Evolutionary conservation across 2,797 vertebrate genomes (phyloP), one percentile per base, ranked within the genome.

Genomic region (Glossophaga mutica): DNA sequence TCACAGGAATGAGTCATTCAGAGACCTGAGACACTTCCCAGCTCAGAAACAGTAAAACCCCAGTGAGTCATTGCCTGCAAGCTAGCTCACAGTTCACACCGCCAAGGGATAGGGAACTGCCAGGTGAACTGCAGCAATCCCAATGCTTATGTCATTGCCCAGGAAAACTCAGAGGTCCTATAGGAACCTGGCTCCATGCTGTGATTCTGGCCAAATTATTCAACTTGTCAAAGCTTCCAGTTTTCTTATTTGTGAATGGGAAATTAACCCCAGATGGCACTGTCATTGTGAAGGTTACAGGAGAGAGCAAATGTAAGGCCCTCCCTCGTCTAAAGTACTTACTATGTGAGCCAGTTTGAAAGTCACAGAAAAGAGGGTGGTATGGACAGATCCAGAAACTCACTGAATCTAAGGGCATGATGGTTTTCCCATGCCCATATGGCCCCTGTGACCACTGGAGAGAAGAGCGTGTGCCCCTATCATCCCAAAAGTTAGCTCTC

Each of bases 381-480:
- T 6, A 14, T 37, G 55, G 65, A 76, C 10, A 8, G 12, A 22
- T 34, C 6, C 4, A 16, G n/a, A 65, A 55, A 32, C 15, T 2
- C 18, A 14, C 65, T n/a, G 44, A 24, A 0, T 67, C 15, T 11
- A 10, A 52, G n/a, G 48, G 12, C 1, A 1, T 9, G 9, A 5
- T 6, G 6, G 15, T 39, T 37, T 5, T 44, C 44, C 74, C 62
- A 18, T 0, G 1, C 15, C 9, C 37, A 18, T 6, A 6, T 6
- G 14, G 12, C 52, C 21, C 46, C 44, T 3, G 44, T 10, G 26
- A 34, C 39, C 2, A 7, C 46, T 18, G 22, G 3, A 34, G 19
- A 57, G 9, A 62, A 52, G 11, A 85, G 52, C 0, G 1, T 4
- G 9, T 5, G 5, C 26, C n/a, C 52, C 10, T 10, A 7, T 50